Conservation (phyloP, 2,113 vertebrate species). For the Anguilla japonica region DNA sequence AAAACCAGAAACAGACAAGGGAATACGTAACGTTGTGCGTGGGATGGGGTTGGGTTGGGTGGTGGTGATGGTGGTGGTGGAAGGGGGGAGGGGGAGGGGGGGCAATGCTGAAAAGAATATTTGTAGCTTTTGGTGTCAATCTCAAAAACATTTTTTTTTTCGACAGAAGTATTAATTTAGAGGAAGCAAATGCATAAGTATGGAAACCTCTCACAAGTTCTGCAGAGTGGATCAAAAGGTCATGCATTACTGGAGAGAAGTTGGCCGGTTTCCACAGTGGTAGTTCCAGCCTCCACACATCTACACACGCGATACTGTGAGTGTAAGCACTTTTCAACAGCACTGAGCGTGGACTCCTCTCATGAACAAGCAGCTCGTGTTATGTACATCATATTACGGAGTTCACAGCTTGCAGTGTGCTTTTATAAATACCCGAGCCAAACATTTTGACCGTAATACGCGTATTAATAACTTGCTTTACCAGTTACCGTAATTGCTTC, state of each 20-base stretch:
- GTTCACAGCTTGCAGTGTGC: not conserved
- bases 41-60: no score
- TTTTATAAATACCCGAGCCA: not conserved
- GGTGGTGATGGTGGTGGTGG: no score
- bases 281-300: slow-evolving; percentile 44
- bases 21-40: no score
- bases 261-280: slow-evolving; percentile 46
- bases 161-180: not conserved
- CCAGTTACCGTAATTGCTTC: no score
- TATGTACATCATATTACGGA: not conserved
- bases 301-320: slow-evolving; percentile 35
- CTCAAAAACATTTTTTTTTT: not conserved
- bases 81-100: no score
- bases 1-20: no score
- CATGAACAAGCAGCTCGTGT: not conserved
- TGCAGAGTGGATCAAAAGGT: slow-evolving; percentile 39
- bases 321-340: slow-evolving; percentile 23
- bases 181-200: not conserved
- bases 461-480: no score
- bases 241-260: slow-evolving; percentile 45
- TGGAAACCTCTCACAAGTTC: slow-evolving; percentile 7
- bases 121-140: not conserved
- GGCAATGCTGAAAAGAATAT: no score
- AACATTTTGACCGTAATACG: not conserved
- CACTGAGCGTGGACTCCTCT: slow-evolving; percentile 28